Conservation (phyloP, 2,888 invertebrate species). For the Andrena trimmerana region DNA sequence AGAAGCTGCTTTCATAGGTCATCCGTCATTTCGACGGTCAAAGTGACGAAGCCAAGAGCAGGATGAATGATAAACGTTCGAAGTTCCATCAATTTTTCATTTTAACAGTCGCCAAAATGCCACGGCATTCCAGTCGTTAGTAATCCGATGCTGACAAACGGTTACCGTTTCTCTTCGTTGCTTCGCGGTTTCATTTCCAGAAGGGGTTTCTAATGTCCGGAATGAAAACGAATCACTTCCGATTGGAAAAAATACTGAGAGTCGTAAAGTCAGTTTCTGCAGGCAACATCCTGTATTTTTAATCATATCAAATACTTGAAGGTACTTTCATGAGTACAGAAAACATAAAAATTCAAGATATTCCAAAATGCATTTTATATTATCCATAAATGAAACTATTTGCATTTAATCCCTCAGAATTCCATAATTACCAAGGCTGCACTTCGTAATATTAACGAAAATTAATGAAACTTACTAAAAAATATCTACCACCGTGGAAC, state of each 20-base stretch:
- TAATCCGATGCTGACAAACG: background rate
- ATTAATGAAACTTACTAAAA: too few relatives aligned
- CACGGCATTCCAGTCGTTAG: conserved; percentile 6
- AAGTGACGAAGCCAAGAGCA: conserved; percentile 10
- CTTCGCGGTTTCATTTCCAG: background rate
- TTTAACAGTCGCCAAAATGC: conserved; percentile 11
- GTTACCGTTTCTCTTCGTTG: background rate
- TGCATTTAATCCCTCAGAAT: too few relatives aligned
- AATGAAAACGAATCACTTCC: background rate
- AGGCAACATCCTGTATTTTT: too few relatives aligned
- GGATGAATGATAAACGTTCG: conserved; percentile 12
- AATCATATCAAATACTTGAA: background rate
- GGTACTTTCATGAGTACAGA: background rate
- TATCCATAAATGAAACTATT: too few relatives aligned
- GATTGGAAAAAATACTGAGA: background rate
- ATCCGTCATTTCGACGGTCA: background rate
- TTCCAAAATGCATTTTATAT: too few relatives aligned
- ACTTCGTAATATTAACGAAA: too few relatives aligned
- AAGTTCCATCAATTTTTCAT: conserved; percentile 20
- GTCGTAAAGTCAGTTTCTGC: too few relatives aligned
- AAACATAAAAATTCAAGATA: too few relatives aligned
- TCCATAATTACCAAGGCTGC: too few relatives aligned
- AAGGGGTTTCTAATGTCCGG: background rate
- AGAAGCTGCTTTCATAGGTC: background rate
- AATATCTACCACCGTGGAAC: too few relatives aligned